phyloP scores from a whole-genome alignment of 2,888 invertebrate species.

The Corbicula japonica region DNA sequence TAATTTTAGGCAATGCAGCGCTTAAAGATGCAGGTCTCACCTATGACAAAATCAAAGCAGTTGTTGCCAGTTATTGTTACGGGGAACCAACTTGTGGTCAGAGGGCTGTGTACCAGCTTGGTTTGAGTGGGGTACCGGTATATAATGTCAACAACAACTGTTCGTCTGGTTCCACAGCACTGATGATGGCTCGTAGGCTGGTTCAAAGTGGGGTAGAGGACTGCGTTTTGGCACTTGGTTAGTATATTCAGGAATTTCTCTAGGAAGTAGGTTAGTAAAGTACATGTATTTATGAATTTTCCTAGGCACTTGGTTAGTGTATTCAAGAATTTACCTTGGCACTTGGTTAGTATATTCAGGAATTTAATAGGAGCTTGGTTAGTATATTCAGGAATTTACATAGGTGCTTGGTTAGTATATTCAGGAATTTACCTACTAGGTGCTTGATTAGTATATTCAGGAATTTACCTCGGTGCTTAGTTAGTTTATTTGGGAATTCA shows the following conservation, averaged over 20 bases:
- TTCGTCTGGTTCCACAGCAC: conserved; percentile 81
- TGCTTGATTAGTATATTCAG: no score
- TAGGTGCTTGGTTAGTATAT: no score
- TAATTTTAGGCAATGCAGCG: conserved; percentile 73
- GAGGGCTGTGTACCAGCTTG: conserved; percentile 96
- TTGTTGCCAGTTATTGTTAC: conserved; percentile 84
- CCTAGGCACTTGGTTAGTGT: no score
- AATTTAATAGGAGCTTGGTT: no score
- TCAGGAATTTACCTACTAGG: no score
- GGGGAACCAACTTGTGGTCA: conserved; percentile 88
- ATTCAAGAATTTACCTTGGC: no score
- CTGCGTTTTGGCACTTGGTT: conserved; percentile 82
- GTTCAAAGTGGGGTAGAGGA: conserved; percentile 79
- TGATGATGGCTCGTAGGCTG: conserved; percentile 79
- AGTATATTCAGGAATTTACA: no score
- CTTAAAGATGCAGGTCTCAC: conserved; percentile 77
- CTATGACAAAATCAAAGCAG: conserved; percentile 77
- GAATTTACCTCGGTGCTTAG: no score
- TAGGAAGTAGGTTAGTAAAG: no score
- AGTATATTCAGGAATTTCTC: no score
- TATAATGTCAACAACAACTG: conserved; percentile 84
- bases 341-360: conserved; percentile 74
- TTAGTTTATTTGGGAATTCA: no score
- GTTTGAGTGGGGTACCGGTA: conserved; percentile 89
- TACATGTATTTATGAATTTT: no score